Evolutionary conservation across 2,113 vertebrate genomes (phyloP), one percentile per base, ranked within the genome.

Genomic region (Isichthys henryi): DNA sequence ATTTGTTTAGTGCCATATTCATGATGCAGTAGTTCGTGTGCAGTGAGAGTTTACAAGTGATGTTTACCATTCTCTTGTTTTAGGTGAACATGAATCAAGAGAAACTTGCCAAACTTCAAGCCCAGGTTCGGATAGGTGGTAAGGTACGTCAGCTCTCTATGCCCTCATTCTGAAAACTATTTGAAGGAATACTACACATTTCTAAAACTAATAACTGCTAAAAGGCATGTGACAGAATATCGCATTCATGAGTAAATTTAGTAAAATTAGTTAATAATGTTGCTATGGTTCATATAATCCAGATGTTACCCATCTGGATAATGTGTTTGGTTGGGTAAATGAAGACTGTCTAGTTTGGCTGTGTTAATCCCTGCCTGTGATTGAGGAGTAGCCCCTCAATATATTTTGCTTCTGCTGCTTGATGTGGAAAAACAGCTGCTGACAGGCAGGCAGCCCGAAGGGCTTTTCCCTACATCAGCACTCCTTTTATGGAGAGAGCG

Each of bases 41-140:
- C 39, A n/a, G 5, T 35, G 46, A 77, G 5, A 17, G 70, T 21
- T 56, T 56, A 9, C n/a, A 10, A 27, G 39, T 62, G 11, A 23
- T 21, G 35, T 6, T 50, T 53, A 31, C 35, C 39, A 6, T 45
- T 77, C 31, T 56, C 58, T 11, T 56, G 35, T 86, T 91, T 90
- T 82, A 92, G 58, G 91, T 92, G 35, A 97, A 89, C 90, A 99
- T 99, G 98, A 99, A 99, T 95, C 98, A 98, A 95, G 98, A 99
- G 95, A 99, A 99, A 90, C 95, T 99, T 88, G 98, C 98, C 92
- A 99, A 99, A 96, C 97, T 99, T 93, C 98, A 99, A 92, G 98
- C 98, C 0, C 97, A 99, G 93, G 98, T 99, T 95, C 98, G 98
- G 95, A 99, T 99, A 99, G 98, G 98, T 93, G 98, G 98, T 95